Evolutionary conservation across 92 coral and sea anemone species (phyloP).

Genomic region (Blastomussa wellsi): DNA sequence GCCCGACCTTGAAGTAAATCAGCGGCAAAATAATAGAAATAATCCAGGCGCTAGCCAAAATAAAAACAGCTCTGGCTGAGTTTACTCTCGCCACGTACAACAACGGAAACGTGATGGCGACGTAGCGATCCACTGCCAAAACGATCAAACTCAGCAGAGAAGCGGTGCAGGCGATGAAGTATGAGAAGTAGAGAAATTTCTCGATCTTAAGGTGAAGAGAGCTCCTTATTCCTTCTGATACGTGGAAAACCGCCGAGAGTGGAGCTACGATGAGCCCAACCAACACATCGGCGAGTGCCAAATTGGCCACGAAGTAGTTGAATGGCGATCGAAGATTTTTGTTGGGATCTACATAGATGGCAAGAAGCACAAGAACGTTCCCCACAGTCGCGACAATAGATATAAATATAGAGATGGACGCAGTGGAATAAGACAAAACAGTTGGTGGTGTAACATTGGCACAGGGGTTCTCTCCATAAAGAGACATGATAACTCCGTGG

Average conservation of each 20-base stretch:
- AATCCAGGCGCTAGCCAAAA: constrained; percentile 66
- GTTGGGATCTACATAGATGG: constrained; percentile 69
- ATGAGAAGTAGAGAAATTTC: constrained; percentile 58
- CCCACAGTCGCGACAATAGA: constrained; percentile 58
- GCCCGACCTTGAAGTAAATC: constrained; percentile 73
- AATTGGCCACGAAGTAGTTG: constrained; percentile 72
- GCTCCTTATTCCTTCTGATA: constrained; percentile 57
- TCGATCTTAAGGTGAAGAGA: not conserved
- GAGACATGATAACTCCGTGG: constrained; percentile 46
- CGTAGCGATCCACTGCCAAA: constrained; percentile 80
- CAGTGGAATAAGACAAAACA: constrained; percentile 60
- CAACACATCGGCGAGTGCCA: constrained; percentile 70
- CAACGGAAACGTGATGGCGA: constrained; percentile 74
- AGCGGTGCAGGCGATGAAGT: constrained; percentile 76
- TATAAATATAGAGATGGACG: constrained; percentile 56
- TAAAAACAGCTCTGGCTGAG: constrained; percentile 48
- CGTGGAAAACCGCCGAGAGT: constrained; percentile 64
- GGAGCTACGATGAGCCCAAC: constrained; percentile 70
- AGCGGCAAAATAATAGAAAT: constrained; percentile 69
- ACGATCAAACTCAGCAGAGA: constrained; percentile 79
- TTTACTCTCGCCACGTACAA: constrained; percentile 62
- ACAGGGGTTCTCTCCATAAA: constrained; percentile 59
- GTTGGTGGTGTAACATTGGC: constrained; percentile 62
- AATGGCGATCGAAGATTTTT: constrained; percentile 76
- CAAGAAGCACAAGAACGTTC: constrained; percentile 61